Base-by-base conservation (phyloP, 2,888 invertebrate species). In the Leptogaster cylindrica region DNA sequence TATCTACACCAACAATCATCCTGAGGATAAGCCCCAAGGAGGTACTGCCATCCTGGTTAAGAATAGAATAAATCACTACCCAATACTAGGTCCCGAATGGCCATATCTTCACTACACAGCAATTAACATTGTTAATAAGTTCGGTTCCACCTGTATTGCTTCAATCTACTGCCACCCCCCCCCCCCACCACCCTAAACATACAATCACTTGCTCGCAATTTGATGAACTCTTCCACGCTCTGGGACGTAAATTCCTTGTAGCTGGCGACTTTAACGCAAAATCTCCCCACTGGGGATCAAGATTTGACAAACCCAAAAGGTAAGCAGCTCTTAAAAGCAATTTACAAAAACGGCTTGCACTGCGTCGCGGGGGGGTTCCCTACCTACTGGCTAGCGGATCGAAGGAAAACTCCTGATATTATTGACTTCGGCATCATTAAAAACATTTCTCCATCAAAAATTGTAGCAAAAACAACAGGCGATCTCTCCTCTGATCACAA, bases 401-500 rank as follows among this genome's bases (percentile, higher is more conserved):
- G 46, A n/a, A 46, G 23, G 25, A 46, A 39, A 39, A 39, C 7
- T n/a, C 39, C 39, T 12, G 39, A 39, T 16, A 39, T 39, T 1
- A 39, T 39, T 6, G 23, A 23, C 14, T 41, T 18, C 41, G 16
- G 41, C 5, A n/a, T 46, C 12, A 46, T 23, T n/a, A 46, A 46
- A 46, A 46, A 20, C 25, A 46, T 46, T n/a, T 8, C n/a, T 23
- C 46, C 46, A 46, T 23, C 12, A n/a, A 16, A 23, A 12, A 23
- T 23, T 23, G 25, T n/a, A 46, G 46, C 46, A 4, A 18, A 16
- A 20, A 46, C 46, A 10, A 46, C 46, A 16, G 25, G 25, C 2
- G 23, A 46, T 16, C 46, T 46, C 46, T 46, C 46, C n/a, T 46
- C 23, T n/a, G 46, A 46, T 20, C 46, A 46, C 10, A n/a, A n/a